Conservation (phyloP, 2,888 invertebrate species). For the Ophioninae sp. region DNA sequence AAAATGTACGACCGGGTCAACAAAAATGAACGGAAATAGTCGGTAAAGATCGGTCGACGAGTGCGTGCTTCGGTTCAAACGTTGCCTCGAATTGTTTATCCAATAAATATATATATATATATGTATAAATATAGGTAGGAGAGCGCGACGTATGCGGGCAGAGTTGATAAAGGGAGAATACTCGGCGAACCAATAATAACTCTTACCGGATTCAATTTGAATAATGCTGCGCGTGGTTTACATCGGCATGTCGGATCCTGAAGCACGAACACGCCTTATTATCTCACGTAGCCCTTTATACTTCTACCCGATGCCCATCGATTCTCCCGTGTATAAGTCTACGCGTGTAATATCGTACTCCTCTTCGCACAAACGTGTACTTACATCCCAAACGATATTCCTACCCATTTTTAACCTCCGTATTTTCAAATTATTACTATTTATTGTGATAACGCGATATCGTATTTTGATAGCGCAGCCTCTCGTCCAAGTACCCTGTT, state of each 20-base stretch:
- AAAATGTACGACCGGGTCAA: no score
- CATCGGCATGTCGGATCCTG: constrained; percentile 74
- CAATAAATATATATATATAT: neutral
- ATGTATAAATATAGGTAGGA: neutral
- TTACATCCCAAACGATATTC: neutral
- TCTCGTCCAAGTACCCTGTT: no score
- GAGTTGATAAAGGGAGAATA: constrained; percentile 26
- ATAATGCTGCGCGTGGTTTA: constrained; percentile 80
- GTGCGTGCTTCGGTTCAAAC: no score
- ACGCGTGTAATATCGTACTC: neutral
- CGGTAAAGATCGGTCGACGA: no score
- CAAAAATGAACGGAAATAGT: no score
- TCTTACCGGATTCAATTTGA: constrained; percentile 80
- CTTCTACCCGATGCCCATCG: constrained; percentile 78
- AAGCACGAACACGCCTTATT: constrained; percentile 78
- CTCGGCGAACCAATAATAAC: constrained; percentile 77
- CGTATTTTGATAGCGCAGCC: no score
- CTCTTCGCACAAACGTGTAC: neutral
- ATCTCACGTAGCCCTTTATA: constrained; percentile 78
- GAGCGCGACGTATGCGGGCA: neutral
- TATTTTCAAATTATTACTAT: no score
- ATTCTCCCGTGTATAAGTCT: constrained; percentile 64
- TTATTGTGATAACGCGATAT: no score
- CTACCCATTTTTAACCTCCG: neutral
- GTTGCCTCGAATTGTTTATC: no score